Base-by-base conservation (phyloP, 2,113 vertebrate genomes). In the Lycaon pictus region DNA sequence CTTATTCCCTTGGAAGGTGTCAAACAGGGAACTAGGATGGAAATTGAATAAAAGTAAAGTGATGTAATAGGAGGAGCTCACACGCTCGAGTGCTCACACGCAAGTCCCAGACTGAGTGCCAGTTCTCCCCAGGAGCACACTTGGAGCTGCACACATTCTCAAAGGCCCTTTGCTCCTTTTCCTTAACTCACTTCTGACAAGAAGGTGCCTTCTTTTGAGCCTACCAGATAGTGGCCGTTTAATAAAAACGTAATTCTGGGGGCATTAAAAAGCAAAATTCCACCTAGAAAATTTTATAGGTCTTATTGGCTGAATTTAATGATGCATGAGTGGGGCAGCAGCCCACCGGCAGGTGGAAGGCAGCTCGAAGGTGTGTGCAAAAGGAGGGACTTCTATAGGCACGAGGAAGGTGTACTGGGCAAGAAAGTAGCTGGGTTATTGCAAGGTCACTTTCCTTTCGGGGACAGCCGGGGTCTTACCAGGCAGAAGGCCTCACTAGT, bases 11-110 rank as follows among this genome's bases (percentile, higher is more conserved):
- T 12, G 7, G 15, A 27, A 25, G 25, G 15, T 48, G 29, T 0
- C 25, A 4, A 29, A 32, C 7, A 5, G 53, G 29, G 32, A 51
- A 35, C 27, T n/a, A 27, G 60, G 11, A 12, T 10, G 11, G 65
- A 43, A 6, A 53, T 15, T 20, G 60, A 51, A 0, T 48, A 69
- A 76, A 62, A 16, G 32, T 32, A 15, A 83, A 48, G 32, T 25
- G 20, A 5, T 0, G 16, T 0, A 43, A 15, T 11, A 1, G 10
- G 15, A 25, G 27, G 37, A 51, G 4, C 11, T 43, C 16, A 23
- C 16, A 23, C 7, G 3, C 17, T 0, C 11, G 20, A 13, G 1
- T 25, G 10, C 4, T 0, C 4, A 43, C 43, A 43, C 43, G 43
- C 43, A 43, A 43, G 0, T 43, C 5, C 7, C 0, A 56, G 72